Evolutionary conservation across 2,113 vertebrate species (phyloP).

Genomic region (Ploceus nigricollis): DNA sequence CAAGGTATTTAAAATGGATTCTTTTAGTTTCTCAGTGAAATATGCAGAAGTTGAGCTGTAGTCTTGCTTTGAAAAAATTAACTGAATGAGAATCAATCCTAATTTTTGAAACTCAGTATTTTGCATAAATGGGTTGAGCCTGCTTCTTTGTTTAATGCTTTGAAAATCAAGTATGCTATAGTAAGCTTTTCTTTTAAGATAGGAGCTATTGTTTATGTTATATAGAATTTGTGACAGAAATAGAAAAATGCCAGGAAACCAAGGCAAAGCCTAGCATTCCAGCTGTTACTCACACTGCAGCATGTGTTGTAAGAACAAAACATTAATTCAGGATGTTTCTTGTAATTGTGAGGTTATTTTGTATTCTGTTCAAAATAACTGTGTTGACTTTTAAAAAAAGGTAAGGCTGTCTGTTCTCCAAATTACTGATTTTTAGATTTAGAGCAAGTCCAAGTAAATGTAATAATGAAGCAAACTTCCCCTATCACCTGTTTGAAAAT

Average conservation of each 20-base stretch:
- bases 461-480: not conserved
- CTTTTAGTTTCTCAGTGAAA: not conserved
- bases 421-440: not conserved
- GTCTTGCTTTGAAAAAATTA: not conserved
- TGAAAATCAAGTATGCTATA: not conserved
- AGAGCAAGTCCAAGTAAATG: not conserved
- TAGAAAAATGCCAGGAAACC: slow-evolving; percentile 27
- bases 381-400: not conserved
- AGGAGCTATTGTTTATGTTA: slow-evolving; percentile 2
- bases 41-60: not conserved
- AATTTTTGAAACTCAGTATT: not conserved
- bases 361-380: not conserved
- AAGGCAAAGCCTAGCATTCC: not conserved
- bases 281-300: not conserved
- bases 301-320: not conserved
- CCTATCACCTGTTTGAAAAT: not conserved
- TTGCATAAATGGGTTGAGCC: not conserved
- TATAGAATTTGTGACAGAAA: slow-evolving; percentile 26
- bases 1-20: not conserved
- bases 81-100: not conserved
- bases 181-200: not conserved
- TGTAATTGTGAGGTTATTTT: not conserved
- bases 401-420: not conserved
- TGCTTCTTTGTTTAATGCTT: not conserved
- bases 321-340: not conserved